Evolutionary conservation across 1,140 invertebrate genomes (phyloP).

Genomic region (Oncopodura yosiiana): DNA sequence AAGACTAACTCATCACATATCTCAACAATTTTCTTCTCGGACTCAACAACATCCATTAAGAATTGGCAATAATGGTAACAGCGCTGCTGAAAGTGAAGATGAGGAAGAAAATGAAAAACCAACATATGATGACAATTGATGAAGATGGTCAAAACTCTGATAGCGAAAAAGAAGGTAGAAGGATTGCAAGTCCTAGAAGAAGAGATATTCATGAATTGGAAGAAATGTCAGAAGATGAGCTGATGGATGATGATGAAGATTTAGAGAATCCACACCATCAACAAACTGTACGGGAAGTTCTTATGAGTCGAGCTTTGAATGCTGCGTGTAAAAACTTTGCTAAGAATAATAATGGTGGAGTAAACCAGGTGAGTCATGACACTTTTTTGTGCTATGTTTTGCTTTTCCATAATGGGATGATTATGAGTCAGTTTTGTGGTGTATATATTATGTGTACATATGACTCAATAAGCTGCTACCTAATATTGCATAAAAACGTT

Average conservation of each 20-base stretch:
- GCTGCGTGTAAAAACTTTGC: conserved; percentile 12
- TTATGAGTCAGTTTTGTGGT: no score
- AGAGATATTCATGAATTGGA: no score
- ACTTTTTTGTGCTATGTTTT: neutral
- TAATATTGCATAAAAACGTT: no score
- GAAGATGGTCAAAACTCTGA: no score
- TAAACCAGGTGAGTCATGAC: conserved; percentile 11
- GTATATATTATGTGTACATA: no score
- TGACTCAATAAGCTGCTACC: no score
- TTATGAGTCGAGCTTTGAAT: conserved; percentile 21
- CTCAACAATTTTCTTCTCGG: no score
- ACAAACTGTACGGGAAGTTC: conserved; percentile 18
- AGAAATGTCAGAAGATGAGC: no score
- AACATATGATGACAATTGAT: neutral
- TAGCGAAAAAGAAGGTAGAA: no score
- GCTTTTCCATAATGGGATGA: no score
- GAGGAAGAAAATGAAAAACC: neutral
- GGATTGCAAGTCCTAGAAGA: no score
- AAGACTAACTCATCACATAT: conserved; percentile 10
- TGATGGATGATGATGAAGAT: conserved; percentile 1
- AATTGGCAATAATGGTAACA: neutral
- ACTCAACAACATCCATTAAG: no score
- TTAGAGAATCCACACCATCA: neutral
- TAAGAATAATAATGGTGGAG: neutral
- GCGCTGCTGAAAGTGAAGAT: neutral